Evolutionary conservation across 1,140 invertebrate species (phyloP), one percentile per base, ranked within the genome.

Genomic region (Caerostris extrusa): DNA sequence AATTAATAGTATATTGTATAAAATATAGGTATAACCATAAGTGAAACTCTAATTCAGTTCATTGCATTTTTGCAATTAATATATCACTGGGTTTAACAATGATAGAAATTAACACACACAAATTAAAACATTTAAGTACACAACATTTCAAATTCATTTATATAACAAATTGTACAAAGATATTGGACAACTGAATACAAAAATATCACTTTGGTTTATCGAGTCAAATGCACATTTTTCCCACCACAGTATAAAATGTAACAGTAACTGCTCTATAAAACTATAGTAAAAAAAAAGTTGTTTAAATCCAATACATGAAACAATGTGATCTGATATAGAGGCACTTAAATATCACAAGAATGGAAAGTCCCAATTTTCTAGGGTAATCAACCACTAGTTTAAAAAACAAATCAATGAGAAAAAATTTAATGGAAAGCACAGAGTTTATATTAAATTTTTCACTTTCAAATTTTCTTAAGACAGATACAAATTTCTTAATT

Each of bases 91-190:
- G 57, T 57, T 8, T 19, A 57, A n/a, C n/a, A 14, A 58, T 17
- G 19, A 58, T 60, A 60, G 55, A 85, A 85, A 19, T 56, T 34
- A 6, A 8, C 55, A 85, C 14, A n/a, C 17, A 60, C 57, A 57
- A 57, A 85, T 85, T 85, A 14, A 34, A 57, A 58, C 55, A 85
- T 85, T 57, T 60, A 58, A 85, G 83, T 85, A 60, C 55, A 85
- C 19, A 85, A 58, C 55, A 85, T 58, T 85, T 57, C n/a, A 19
- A 55, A 85, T 58, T 85, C 12, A 12, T 57, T 34, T 85, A 12
- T 58, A 85, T 85, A 85, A 58, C 55, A 85, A 85, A 85, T 17
- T 60, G 55, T 58, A 58, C 55, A 85, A 56, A 85, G 19, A 58
- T 10, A 10, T 10, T 8, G 53, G 81, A 85, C 58, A 17, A 8